phyloP scores from a whole-genome alignment of 2,888 invertebrate genomes.

The Drosophila dives region DNA sequence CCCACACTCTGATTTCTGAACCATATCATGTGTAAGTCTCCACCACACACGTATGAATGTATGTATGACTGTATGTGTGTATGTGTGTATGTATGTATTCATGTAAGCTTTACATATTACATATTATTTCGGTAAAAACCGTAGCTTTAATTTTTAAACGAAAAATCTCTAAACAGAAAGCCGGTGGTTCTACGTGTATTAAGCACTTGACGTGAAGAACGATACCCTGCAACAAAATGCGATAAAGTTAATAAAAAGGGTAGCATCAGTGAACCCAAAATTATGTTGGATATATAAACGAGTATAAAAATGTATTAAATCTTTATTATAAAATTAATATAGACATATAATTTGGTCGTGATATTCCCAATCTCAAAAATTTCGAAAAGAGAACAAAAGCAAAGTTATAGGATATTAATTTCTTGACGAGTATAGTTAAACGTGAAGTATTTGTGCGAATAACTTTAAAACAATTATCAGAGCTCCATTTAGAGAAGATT shows the following conservation, averaged over 20 bases:
- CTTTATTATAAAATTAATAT: background rate
- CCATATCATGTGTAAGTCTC: constrained; percentile 12
- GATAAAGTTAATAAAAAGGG: background rate
- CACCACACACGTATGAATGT: constrained; percentile 1
- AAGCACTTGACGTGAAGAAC: constrained; percentile 19
- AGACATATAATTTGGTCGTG: background rate
- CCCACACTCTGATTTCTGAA: constrained; percentile 4
- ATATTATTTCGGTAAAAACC: constrained; percentile 14
- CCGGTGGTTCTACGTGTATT: constrained; percentile 12
- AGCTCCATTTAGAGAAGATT: background rate
- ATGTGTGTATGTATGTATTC: background rate
- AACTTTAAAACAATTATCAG: background rate
- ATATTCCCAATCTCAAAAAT: background rate
- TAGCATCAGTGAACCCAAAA: background rate
- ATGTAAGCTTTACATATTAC: constrained; percentile 10
- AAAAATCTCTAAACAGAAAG: constrained; percentile 13
- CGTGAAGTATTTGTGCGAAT: background rate
- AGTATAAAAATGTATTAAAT: background rate
- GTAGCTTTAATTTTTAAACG: constrained; percentile 22
- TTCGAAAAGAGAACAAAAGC: background rate
- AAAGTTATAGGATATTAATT: background rate
- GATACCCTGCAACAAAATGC: constrained; percentile 3
- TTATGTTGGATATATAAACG: background rate
- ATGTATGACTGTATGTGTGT: background rate
- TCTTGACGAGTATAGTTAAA: background rate